Evolutionary conservation across 1,140 invertebrate species (phyloP).

Genomic region (Papilio helenus): DNA sequence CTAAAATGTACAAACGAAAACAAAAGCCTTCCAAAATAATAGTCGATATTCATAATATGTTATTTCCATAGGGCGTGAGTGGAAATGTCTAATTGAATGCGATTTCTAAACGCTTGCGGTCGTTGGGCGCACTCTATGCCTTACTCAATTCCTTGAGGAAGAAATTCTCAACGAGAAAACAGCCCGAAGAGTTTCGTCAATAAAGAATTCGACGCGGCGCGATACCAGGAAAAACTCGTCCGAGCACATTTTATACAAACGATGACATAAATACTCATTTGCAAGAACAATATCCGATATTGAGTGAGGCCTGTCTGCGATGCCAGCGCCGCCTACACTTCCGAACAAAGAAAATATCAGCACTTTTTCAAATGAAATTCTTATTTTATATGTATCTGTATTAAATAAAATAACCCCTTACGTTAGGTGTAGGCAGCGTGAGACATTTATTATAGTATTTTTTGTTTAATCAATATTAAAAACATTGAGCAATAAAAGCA

Average conservation of each 20-base stretch:
- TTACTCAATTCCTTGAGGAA: not conserved
- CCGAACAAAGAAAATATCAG: slow-evolving; percentile 44
- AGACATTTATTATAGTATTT: not conserved
- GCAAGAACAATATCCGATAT: slow-evolving; percentile 82
- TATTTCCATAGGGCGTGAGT: not conserved
- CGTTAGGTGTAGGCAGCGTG: not conserved
- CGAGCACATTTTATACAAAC: slow-evolving; percentile 77
- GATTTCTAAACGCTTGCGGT: not conserved
- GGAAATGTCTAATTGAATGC: slow-evolving; percentile 11
- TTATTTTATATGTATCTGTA: slow-evolving; percentile 27
- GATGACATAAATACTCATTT: slow-evolving; percentile 82
- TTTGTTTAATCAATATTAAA: not conserved
- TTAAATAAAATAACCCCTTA: slow-evolving; percentile 22
- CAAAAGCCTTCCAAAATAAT: not conserved
- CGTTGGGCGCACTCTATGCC: slow-evolving; percentile 14
- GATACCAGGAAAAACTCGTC: slow-evolving; percentile 61
- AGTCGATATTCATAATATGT: not conserved
- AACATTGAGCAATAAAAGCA: not conserved
- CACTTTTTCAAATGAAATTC: slow-evolving; percentile 33
- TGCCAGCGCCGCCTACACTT: slow-evolving; percentile 56
- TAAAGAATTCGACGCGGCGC: slow-evolving; percentile 62
- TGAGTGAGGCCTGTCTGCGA: slow-evolving; percentile 78
- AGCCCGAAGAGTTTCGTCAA: slow-evolving; percentile 63
- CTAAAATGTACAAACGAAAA: not conserved
- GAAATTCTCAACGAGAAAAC: slow-evolving; percentile 44